Conservation (phyloP, 2,113 vertebrate genomes). For the Pipa parva region DNA sequence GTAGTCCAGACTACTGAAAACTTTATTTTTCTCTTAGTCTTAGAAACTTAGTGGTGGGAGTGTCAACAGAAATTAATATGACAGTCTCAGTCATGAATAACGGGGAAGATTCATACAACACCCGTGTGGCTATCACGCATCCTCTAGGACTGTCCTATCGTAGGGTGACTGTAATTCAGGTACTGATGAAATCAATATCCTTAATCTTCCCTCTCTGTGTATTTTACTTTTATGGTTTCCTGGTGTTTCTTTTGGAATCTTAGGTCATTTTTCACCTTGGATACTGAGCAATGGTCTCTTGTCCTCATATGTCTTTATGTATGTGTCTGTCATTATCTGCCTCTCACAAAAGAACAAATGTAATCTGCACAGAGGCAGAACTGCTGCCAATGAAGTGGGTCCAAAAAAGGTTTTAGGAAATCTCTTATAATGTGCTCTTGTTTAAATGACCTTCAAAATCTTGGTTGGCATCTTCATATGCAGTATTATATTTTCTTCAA, state of each 20-base stretch:
- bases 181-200: slow-evolving; percentile 32
- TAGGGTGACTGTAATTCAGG: slow-evolving; percentile 54
- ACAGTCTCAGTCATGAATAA: slow-evolving; percentile 65
- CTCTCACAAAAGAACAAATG: no score
- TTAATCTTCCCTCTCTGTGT: background rate
- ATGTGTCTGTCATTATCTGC: no score
- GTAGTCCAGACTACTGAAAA: no score
- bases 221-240: no score
- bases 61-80: slow-evolving; percentile 60
- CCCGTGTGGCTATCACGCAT: slow-evolving; percentile 58
- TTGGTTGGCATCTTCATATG: no score
- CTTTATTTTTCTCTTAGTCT: slow-evolving; percentile 40
- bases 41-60: slow-evolving; percentile 58
- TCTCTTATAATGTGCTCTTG: no score
- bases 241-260: no score
- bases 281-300: background rate
- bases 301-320: background rate
- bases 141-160: slow-evolving; percentile 68
- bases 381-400: no score
- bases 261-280: background rate
- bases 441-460: no score
- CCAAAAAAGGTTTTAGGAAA: no score
- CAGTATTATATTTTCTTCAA: no score
- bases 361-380: no score
- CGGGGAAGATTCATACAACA: slow-evolving; percentile 73